Evolutionary conservation across 2,797 vertebrate species (phyloP), one percentile per base, ranked within the genome.

Genomic region (Dermochelys coriacea): DNA sequence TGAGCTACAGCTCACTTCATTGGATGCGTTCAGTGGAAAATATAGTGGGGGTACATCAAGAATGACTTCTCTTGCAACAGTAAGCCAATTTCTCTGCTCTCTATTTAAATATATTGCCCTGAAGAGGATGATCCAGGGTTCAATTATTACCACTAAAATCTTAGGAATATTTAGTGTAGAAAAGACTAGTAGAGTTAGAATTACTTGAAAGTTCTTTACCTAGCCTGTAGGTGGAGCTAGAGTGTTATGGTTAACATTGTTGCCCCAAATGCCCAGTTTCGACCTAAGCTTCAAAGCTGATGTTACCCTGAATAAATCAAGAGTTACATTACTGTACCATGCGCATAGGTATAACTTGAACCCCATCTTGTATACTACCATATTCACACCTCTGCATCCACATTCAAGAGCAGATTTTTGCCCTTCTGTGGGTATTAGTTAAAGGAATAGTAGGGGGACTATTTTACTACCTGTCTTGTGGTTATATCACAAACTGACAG

Each of bases 291-390:
- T 34, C 51, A 47, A n/a, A 75, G 1, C 37, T 10, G 11, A 3
- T 3, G 18, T 18, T 86, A 84, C 75, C 71, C 14, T 27, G 27
- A 41, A 51, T 4, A 45, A 77, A 85, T 12, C 11, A 5, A 18
- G 34, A 61, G 1, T 0, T 3, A 1, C 27, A 21, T 16, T 5
- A 4, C 27, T 8, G 29, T 71, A n/a, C 37, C 64, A 23, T 71
- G n/a, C 10, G 3, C 10, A 37, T 10, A 37, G 19, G 9, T 37
- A 11, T 21, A 71, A 71, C 64, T 41, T 37, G n/a, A 71, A 68
- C 18, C 8, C 3, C 2, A 68, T n/a, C 19, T 71, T 37, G 37
- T 9, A 68, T 68, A 37, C 19, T 5, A 8, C 54, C 51, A 64
- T 68, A 64, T 41, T 4, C 34, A 21, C 16, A 7, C 5, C 5